phyloP scores from a whole-genome alignment of 2,797 vertebrate genomes.

The Epinephelus coioides region DNA sequence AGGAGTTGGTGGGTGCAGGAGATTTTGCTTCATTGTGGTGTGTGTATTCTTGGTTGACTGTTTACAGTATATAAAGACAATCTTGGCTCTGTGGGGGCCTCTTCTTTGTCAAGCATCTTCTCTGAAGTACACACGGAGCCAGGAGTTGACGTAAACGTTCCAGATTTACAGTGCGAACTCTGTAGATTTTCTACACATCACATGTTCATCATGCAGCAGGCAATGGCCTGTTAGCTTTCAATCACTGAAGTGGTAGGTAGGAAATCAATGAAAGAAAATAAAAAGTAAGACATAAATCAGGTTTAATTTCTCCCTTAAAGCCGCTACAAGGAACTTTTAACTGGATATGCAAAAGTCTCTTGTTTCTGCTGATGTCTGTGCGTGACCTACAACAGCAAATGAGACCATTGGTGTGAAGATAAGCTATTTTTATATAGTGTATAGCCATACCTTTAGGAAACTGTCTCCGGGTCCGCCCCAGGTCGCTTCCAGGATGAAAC shows the following conservation, averaged over 20 bases:
- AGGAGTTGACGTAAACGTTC: slow-evolving; percentile 5
- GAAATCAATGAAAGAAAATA: background rate
- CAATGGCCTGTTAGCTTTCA: background rate
- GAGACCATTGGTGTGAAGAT: too few species aligned
- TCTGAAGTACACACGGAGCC: slow-evolving; percentile 16
- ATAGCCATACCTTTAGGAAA: too few species aligned
- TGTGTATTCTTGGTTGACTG: slow-evolving; percentile 23
- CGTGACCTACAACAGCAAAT: too few species aligned
- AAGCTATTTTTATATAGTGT: too few species aligned
- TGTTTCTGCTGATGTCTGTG: too few species aligned
- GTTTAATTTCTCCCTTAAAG: background rate
- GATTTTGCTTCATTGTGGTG: slow-evolving; percentile 5
- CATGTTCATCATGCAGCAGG: background rate
- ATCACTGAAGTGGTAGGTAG: slow-evolving; percentile 10
- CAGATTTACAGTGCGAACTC: background rate
- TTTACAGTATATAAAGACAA: slow-evolving; percentile 33
- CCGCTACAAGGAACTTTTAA: too few species aligned
- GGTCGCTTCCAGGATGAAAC: too few species aligned
- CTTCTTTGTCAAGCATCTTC: slow-evolving; percentile 32
- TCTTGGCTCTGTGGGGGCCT: slow-evolving; percentile 17
- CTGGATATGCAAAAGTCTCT: too few species aligned
- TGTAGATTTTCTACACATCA: background rate
- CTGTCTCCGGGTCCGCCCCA: too few species aligned
- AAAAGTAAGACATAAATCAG: background rate
- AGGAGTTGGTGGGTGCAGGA: background rate